Percentiles rank a stretch among this genome's conserved stretches.
phyloP scores from a whole-genome alignment of 53 echinoderm and acorn worm species.

The Paracentrotus lividus region DNA sequence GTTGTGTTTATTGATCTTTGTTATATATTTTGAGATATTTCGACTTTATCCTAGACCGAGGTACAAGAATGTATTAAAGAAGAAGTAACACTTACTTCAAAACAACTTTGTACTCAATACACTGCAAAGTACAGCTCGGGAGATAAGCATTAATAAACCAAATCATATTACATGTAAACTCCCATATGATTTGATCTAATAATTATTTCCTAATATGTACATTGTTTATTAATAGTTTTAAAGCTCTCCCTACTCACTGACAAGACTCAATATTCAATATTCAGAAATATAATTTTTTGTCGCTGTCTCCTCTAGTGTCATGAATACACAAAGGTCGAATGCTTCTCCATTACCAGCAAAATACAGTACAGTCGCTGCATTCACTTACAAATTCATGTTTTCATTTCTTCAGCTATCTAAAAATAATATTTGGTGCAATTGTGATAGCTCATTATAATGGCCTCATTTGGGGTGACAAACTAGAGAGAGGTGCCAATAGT shows the following conservation, averaged over 20 bases:
- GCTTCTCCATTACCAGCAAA: background rate
- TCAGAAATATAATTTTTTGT: background rate
- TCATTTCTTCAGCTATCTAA: slow-evolving; percentile 18
- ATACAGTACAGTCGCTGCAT: background rate
- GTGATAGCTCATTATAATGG: slow-evolving; percentile 42
- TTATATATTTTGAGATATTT: no score
- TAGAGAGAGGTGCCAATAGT: background rate
- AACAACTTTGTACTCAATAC: no score
- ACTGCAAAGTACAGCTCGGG: no score
- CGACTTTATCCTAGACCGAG: no score
- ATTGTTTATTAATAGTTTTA: no score
- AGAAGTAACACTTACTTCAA: no score
- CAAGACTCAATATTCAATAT: background rate
- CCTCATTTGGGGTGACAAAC: background rate
- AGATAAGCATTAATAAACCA: no score
- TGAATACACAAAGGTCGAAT: slow-evolving; percentile 1
- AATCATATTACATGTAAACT: no score
- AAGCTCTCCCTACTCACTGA: background rate
- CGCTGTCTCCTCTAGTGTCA: background rate
- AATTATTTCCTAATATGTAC: no score
- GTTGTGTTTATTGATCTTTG: no score
- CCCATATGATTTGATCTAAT: no score
- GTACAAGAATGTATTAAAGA: no score
- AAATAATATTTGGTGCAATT: slow-evolving; percentile 26
- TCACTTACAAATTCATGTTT: slow-evolving; percentile 43